phyloP scores from a whole-genome alignment of 2,113 vertebrate species.

The Thamnaconus septentrionalis region DNA sequence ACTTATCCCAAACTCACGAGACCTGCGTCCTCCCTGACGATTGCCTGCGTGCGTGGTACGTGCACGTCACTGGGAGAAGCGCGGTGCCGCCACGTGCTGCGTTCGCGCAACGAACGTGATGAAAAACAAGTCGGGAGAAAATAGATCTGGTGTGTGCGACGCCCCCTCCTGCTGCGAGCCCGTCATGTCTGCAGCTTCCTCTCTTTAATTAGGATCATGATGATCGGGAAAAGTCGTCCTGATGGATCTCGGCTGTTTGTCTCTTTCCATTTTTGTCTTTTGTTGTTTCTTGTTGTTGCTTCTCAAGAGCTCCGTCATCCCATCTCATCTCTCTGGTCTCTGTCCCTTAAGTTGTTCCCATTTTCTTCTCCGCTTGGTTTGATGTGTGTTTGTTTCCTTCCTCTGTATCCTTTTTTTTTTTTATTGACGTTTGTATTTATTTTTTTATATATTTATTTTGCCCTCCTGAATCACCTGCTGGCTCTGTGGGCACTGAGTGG shows the following conservation, averaged over 20 bases:
- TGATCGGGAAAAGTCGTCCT: no score
- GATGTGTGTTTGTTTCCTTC: background rate
- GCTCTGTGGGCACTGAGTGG: constrained; percentile 21
- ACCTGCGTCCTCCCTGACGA: background rate
- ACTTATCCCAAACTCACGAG: background rate
- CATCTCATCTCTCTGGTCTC: background rate
- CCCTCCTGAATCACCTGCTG: constrained; percentile 7
- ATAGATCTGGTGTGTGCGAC: background rate
- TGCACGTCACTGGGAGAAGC: background rate
- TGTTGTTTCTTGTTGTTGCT: no score
- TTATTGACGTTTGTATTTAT: no score
- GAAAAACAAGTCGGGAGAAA: constrained; percentile 7
- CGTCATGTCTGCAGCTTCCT: background rate
- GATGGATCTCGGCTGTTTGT: background rate
- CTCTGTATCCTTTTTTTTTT: background rate
- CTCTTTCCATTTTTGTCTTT: no score
- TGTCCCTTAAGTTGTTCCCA: no score
- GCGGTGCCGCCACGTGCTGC: constrained; percentile 18
- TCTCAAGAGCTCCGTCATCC: background rate
- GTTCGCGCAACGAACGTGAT: constrained; percentile 10
- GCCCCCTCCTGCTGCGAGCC: background rate
- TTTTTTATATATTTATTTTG: background rate
- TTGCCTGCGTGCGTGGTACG: constrained; percentile 12
- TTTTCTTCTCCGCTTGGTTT: no score
- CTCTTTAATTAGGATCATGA: background rate